A percentile compares a stretch with the other conserved stretches of the same genome.
These are phyloP conservation scores for Galerucella calmariensis DNA, from an alignment of 2,888 invertebrate genomes.

Conservation along the genomic window DNA sequence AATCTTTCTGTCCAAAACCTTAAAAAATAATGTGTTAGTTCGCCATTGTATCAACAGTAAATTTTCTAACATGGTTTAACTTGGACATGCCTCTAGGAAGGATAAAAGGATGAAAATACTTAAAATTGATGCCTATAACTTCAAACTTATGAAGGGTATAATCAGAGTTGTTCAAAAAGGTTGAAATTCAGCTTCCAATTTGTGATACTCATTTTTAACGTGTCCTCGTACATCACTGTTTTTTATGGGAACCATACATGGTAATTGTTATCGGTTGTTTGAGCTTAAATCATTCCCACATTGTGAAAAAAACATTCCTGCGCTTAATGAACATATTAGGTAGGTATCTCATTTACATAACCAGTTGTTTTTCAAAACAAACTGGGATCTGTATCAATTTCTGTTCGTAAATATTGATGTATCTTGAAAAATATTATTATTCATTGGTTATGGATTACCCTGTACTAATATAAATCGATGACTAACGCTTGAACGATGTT, in stretches of 20 bases:
- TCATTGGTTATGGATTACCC: too few species aligned
- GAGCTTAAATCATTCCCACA: background rate
- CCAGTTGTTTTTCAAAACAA: background rate
- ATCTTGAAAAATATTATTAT: too few species aligned
- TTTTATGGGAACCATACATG: background rate
- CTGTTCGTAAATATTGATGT: background rate
- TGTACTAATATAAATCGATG: constrained; percentile 15
- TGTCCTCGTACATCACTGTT: background rate
- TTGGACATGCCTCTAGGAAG: too few species aligned
- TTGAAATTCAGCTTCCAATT: background rate
- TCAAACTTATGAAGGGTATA: too few species aligned
- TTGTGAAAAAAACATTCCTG: background rate
- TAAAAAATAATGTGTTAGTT: too few species aligned
- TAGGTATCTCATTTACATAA: background rate
- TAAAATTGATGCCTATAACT: too few species aligned
- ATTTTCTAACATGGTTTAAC: too few species aligned
- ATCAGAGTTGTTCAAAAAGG: too few species aligned
- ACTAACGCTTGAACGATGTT: constrained; percentile 18
- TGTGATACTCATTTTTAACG: background rate
- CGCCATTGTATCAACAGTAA: too few species aligned
- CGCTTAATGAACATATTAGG: background rate
- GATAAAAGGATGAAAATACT: too few species aligned
- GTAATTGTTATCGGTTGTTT: background rate
- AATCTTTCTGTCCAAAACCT: too few species aligned
- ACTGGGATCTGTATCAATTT: background rate